Percentiles rank a stretch among this genome's conserved stretches.
phyloP scores from a whole-genome alignment of 1,140 invertebrate species.

The Trichonephila clavata region DNA sequence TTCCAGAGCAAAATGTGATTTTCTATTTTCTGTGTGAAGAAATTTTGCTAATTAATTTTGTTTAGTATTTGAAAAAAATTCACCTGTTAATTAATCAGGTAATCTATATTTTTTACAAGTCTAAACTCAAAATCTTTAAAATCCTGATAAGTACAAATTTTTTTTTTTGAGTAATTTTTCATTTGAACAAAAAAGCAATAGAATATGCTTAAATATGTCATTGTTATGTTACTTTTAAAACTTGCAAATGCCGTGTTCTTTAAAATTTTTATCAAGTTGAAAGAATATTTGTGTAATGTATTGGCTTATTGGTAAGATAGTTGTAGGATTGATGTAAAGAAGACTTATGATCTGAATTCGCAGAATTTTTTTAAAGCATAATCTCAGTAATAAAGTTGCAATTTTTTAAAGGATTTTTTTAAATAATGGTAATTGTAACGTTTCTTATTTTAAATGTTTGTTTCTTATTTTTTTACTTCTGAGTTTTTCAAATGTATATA shows the following conservation, averaged over 20 bases:
- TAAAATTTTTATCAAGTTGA: background rate
- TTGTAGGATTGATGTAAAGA: background rate
- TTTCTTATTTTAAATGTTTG: background rate
- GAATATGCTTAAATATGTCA: background rate
- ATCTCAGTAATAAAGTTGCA: background rate
- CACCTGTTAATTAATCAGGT: background rate
- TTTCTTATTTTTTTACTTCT: background rate
- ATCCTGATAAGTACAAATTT: background rate
- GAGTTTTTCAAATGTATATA: background rate
- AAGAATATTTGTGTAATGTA: background rate
- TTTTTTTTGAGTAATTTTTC: background rate
- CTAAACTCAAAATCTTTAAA: background rate
- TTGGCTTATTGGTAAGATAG: background rate
- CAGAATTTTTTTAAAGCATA: background rate
- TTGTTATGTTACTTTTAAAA: background rate
- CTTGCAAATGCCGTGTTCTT: background rate
- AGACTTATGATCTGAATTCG: background rate
- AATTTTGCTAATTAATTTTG: background rate
- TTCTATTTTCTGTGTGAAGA: background rate
- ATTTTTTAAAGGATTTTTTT: background rate
- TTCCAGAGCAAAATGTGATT: constrained; percentile 2
- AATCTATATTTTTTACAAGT: background rate
- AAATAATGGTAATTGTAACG: background rate
- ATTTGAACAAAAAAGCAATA: background rate
- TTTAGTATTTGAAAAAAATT: background rate